Evolutionary conservation across 2,888 invertebrate genomes (phyloP), one percentile per base, ranked within the genome.

Genomic region (Anorthoa munda): DNA sequence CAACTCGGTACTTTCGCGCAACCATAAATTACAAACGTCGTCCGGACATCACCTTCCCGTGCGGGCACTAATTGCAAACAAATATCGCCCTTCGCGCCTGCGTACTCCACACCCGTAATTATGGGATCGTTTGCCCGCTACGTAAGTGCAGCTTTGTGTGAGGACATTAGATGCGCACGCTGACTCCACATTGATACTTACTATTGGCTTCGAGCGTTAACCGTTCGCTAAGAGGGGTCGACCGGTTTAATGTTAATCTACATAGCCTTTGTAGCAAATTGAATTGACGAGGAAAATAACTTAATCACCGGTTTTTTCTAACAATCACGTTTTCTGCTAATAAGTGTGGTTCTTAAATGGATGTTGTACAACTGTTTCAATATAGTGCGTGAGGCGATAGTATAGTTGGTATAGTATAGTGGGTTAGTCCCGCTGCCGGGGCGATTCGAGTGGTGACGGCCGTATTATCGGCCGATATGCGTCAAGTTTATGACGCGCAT

Each of bases 1-100:
- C 81, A 81, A 82, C 82, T 81, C 46, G 66, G 82, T 74, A 85
- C 79, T 87, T 88, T 87, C 86, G 85, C 90, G 88, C 87, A 93
- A 92, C 93, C 91, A 92, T 94, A 93, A 92, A 94, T 94, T 94
- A 94, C 90, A 72, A 75, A 87, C 84, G 89, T 89, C 89, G 90
- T 87, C 87, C 91, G 89, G 91, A 90, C 91, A 90, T 85, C 88
- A 90, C 88, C 90, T 92, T 92, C 90, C 93, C 91, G 91, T 92
- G 90, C 92, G 92, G 90, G 92, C 89, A 87, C 90, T 93, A 94
- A 94, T 94, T 93, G 93, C 93, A 89, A 91, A 91, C 94, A 94
- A 94, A 94, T 93, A 94, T 92, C 91, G 90, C 92, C 93, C 93
- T 92, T 92, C 90, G 90, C 91, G 90, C 92, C 90, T 89, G 88